phyloP scores from a whole-genome alignment of 2,888 invertebrate genomes.

The Lepidochrysops patricia region DNA sequence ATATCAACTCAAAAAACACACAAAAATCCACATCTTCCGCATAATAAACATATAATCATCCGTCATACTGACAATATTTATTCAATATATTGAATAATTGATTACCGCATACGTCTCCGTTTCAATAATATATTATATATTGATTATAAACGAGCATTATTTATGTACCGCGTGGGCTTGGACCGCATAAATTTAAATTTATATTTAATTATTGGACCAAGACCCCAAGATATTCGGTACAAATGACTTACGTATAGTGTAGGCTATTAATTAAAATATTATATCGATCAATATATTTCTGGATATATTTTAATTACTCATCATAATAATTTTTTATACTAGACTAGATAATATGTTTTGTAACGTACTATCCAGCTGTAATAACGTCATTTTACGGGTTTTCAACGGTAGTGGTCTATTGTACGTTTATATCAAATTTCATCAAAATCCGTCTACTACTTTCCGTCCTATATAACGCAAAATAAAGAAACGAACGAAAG shows the following conservation, averaged over 20 bases:
- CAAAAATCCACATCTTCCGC: not conserved
- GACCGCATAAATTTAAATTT: conserved; percentile 16
- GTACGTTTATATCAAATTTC: too few relatives aligned
- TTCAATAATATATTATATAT: not conserved
- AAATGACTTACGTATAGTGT: not conserved
- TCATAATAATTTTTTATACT: too few relatives aligned
- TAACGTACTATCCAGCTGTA: too few relatives aligned
- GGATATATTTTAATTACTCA: too few relatives aligned
- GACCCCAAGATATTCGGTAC: not conserved
- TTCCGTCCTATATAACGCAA: too few relatives aligned
- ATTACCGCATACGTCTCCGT: not conserved
- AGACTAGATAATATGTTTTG: too few relatives aligned
- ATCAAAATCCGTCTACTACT: too few relatives aligned
- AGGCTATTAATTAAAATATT: too few relatives aligned
- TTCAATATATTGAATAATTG: not conserved
- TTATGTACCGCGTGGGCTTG: conserved; percentile 13
- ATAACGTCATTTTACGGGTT: too few relatives aligned
- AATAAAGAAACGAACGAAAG: too few relatives aligned
- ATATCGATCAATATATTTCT: too few relatives aligned
- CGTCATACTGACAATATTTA: not conserved
- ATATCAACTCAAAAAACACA: not conserved
- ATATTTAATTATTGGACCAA: conserved; percentile 18
- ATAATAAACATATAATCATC: conserved; percentile 2
- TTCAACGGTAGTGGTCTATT: too few relatives aligned
- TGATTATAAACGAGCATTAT: conserved; percentile 5